phyloP scores from a whole-genome alignment of 1,140 invertebrate genomes.

The Parapsyche elsis region DNA sequence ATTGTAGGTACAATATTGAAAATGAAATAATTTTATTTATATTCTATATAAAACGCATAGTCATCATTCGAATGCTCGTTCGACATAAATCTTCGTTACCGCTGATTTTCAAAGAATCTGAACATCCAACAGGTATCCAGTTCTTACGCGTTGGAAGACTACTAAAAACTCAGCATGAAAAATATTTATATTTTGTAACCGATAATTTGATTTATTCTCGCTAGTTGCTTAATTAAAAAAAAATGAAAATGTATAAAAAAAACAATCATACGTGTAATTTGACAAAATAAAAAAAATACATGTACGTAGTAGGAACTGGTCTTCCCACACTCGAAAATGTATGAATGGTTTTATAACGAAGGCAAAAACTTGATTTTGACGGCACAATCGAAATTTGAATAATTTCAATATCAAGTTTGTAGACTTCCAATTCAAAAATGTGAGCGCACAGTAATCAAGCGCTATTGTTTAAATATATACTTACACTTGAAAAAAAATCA shows the following conservation, averaged over 20 bases:
- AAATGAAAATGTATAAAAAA: background rate
- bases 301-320: background rate
- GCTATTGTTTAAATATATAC: background rate
- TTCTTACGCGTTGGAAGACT: constrained; percentile 9
- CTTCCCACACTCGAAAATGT: background rate
- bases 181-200: constrained; percentile 23
- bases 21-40: no score
- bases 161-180: background rate
- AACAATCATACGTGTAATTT: background rate
- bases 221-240: constrained; percentile 1
- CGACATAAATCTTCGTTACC: constrained; percentile 39
- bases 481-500: constrained; percentile 29
- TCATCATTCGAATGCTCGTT: background rate
- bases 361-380: background rate
- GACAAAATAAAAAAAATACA: background rate
- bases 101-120: constrained; percentile 40
- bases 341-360: background rate
- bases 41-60: background rate
- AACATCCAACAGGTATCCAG: constrained; percentile 31
- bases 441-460: background rate
- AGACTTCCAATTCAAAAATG: no score
- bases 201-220: constrained; percentile 14
- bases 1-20: no score
- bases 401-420: background rate
- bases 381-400: background rate